Percentiles rank a stretch among this genome's conserved stretches.
Evolutionary conservation across 2,797 vertebrate genomes (phyloP).

Genomic region (Pelodytes ibericus): DNA sequence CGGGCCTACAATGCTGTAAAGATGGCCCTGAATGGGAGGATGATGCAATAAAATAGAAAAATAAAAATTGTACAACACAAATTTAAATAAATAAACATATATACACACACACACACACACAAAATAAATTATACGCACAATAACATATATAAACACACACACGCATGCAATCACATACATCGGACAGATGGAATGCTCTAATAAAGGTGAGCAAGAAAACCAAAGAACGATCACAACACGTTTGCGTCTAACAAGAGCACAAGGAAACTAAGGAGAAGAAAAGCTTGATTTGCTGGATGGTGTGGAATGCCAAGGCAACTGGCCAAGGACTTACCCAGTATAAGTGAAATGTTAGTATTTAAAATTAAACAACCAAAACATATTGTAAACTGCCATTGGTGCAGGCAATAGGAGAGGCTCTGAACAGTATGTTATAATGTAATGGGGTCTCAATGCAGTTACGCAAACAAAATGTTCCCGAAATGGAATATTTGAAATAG

Average conservation of each 20-base stretch:
- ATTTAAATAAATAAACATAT: too few relatives aligned
- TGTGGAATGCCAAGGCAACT: slow-evolving; percentile 5
- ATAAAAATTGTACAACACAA: too few relatives aligned
- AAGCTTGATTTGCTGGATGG: not conserved
- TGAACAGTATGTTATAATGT: slow-evolving; percentile 30
- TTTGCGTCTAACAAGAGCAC: not conserved
- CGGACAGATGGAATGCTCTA: too few relatives aligned
- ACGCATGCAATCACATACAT: too few relatives aligned
- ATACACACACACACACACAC: too few relatives aligned
- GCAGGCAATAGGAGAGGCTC: not conserved
- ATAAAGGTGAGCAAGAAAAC: too few relatives aligned
- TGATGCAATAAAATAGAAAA: too few relatives aligned
- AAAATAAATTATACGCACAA: too few relatives aligned
- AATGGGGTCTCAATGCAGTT: slow-evolving; percentile 13
- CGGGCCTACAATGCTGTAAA: too few relatives aligned
- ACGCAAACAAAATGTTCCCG: slow-evolving; percentile 45
- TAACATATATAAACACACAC: too few relatives aligned
- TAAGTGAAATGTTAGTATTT: slow-evolving; percentile 17
- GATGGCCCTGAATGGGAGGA: too few relatives aligned
- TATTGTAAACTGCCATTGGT: slow-evolving; percentile 30
- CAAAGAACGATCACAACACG: too few relatives aligned
- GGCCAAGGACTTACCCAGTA: not conserved
- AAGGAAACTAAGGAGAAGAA: not conserved
- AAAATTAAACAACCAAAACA: slow-evolving; percentile 7
- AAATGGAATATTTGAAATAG: slow-evolving; percentile 35